A percentile compares a stretch with the other conserved stretches of the same genome.
Evolutionary conservation across 1,140 invertebrate genomes (phyloP).

Genomic region (Ericerus pela): DNA sequence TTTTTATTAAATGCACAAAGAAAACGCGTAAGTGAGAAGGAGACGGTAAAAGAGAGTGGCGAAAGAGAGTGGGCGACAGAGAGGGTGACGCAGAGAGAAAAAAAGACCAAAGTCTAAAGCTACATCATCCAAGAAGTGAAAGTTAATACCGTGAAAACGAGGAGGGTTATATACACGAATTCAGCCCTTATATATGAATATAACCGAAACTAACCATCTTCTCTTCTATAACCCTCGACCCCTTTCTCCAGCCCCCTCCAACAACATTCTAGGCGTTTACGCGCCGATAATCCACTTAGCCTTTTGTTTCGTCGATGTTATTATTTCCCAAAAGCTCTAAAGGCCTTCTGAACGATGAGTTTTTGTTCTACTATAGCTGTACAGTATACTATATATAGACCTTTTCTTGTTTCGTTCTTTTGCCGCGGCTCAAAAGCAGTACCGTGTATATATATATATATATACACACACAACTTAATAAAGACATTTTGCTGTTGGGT

Average conservation of each 20-base stretch:
- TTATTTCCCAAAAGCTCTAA: too few species aligned
- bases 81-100: not conserved
- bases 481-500: too few species aligned
- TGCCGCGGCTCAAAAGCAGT: too few species aligned
- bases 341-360: too few species aligned
- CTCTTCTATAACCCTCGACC: too few species aligned
- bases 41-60: not conserved
- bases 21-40: not conserved
- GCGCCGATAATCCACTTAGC: slow-evolving; percentile 8
- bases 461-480: too few species aligned
- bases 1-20: slow-evolving; percentile 1
- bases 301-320: slow-evolving; percentile 10
- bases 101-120: not conserved
- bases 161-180: not conserved
- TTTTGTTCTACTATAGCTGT: too few species aligned
- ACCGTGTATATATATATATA: too few species aligned
- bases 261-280: not conserved
- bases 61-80: not conserved
- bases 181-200: too few species aligned
- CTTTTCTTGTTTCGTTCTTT: too few species aligned
- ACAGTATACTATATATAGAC: too few species aligned
- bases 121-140: not conserved
- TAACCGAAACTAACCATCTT: too few species aligned
- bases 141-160: slow-evolving; percentile 2
- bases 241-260: not conserved